phyloP scores from a whole-genome alignment of 92 coral and sea anemone genomes.

The Montipora capitata region DNA sequence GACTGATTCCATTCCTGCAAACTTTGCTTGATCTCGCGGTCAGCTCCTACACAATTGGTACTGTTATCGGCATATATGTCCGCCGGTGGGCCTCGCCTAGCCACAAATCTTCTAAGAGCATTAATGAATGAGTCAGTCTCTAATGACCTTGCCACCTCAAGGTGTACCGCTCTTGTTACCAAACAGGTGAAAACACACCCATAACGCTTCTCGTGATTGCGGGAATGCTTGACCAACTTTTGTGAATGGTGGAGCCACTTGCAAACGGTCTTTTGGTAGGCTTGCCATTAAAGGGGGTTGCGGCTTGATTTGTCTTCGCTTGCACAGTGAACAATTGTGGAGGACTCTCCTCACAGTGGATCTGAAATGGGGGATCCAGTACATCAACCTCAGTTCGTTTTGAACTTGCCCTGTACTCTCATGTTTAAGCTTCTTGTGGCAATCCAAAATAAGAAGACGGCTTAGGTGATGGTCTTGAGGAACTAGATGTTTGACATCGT shows the following conservation, averaged over 20 bases:
- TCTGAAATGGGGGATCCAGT: constrained; percentile 32
- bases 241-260: constrained; percentile 42
- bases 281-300: constrained; percentile 60
- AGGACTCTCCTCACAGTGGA: constrained; percentile 45
- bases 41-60: constrained; percentile 66
- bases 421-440: constrained; percentile 25
- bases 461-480: constrained; percentile 42
- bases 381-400: constrained; percentile 34
- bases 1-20: constrained; percentile 61
- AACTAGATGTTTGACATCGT: constrained; percentile 36
- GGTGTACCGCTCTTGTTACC: constrained; percentile 60
- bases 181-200: constrained; percentile 64
- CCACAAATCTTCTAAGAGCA: constrained; percentile 31
- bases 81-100: constrained; percentile 47
- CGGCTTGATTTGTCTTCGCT: constrained; percentile 28
- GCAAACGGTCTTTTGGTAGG: constrained; percentile 52
- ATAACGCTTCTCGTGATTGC: constrained; percentile 49
- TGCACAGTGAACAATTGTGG: constrained; percentile 32
- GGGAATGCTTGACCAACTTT: constrained; percentile 43
- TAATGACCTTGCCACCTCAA: constrained; percentile 41
- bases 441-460: constrained; percentile 42
- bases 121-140: constrained; percentile 62
- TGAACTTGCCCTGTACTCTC: constrained; percentile 27
- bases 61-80: constrained; percentile 56
- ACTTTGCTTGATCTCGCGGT: constrained; percentile 56